These are phyloP conservation scores for Thaleichthys pacificus DNA, from an alignment of 2,797 vertebrate genomes.

Conservation along the genomic window DNA sequence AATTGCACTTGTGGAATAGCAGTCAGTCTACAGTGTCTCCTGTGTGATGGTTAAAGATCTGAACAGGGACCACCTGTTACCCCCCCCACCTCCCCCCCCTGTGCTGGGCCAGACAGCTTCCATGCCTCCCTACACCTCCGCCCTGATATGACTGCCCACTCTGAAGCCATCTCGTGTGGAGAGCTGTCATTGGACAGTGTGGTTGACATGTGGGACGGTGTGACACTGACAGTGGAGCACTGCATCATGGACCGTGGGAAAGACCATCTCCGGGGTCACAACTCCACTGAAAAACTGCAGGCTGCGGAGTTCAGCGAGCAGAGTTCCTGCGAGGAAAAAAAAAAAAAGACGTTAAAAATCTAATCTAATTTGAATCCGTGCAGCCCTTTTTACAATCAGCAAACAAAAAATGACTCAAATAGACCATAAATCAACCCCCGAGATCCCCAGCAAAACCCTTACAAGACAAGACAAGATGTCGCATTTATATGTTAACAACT, in stretches of 20 bases:
- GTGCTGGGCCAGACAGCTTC: background rate
- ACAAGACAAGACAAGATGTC: background rate
- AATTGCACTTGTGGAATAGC: slow-evolving; percentile 14
- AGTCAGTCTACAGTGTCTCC: background rate
- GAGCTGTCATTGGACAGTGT: background rate
- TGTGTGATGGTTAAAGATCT: background rate
- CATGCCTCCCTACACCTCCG: background rate
- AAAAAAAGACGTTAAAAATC: slow-evolving; percentile 7
- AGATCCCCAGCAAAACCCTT: background rate
- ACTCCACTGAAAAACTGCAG: slow-evolving; percentile 83
- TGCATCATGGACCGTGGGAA: slow-evolving; percentile 89
- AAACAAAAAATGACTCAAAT: no score
- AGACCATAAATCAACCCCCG: no score
- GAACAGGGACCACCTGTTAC: slow-evolving; percentile 1
- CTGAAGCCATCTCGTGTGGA: background rate
- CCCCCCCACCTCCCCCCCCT: background rate
- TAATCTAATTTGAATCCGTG: no score
- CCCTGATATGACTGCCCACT: background rate
- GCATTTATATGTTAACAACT: background rate
- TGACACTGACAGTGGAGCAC: slow-evolving; percentile 78
- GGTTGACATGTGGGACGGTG: background rate
- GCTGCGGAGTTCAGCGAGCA: slow-evolving; percentile 79
- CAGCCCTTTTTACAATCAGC: no score
- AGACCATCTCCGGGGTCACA: slow-evolving; percentile 75
- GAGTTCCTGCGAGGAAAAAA: slow-evolving; percentile 68